A percentile compares a stretch with the other conserved stretches of the same genome.
Conservation (phyloP, 2,888 invertebrate genomes). For the Antitype chi region DNA sequence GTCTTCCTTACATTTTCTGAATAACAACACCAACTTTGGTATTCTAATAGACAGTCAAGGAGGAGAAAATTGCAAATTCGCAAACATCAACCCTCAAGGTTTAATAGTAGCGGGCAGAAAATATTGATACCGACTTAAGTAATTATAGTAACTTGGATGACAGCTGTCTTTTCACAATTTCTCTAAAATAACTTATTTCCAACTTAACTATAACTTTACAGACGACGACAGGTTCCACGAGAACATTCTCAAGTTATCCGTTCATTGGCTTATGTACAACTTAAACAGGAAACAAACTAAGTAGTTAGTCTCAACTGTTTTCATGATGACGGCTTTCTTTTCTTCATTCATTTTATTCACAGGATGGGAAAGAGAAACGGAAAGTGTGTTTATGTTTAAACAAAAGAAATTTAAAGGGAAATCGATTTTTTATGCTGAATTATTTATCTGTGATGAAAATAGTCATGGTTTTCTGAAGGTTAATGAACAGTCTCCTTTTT, state of each 20-base stretch:
- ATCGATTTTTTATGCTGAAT: not conserved
- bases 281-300: conserved; percentile 62
- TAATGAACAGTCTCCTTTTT: not conserved
- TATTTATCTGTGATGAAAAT: not conserved
- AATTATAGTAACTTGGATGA: not conserved
- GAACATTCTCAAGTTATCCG: conserved; percentile 48
- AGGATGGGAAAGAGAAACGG: not conserved
- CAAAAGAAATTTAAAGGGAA: not conserved
- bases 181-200: conserved; percentile 23
- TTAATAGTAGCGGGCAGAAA: not conserved
- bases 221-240: conserved; percentile 30
- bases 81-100: not conserved
- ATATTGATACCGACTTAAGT: not conserved
- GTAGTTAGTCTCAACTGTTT: conserved; percentile 30
- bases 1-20: not conserved
- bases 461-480: not conserved
- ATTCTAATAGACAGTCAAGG: not conserved
- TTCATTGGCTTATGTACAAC: conserved; percentile 55
- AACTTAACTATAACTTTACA: conserved; percentile 24
- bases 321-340: conserved; percentile 54
- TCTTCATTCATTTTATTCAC: conserved; percentile 9
- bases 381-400: not conserved
- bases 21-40: not conserved
- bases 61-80: not conserved
- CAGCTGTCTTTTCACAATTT: not conserved